Evolutionary conservation across 2,888 invertebrate species (phyloP), one percentile per base, ranked within the genome.

Genomic region (Teleiodes luculella): DNA sequence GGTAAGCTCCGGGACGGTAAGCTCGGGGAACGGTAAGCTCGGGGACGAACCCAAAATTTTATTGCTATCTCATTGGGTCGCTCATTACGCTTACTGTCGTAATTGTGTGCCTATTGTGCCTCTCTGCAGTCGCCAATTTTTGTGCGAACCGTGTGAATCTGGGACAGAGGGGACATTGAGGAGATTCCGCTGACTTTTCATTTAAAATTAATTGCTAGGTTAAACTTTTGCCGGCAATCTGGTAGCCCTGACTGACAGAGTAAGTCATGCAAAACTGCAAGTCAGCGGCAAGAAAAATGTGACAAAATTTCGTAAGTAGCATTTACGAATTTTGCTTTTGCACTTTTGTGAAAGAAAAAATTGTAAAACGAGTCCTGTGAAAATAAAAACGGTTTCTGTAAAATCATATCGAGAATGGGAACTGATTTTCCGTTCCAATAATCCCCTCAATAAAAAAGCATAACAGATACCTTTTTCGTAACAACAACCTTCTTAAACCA

Each of bases 41-140:
- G n/a, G n/a, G n/a, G n/a, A n/a, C n/a, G n/a, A n/a, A n/a, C n/a
- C n/a, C n/a, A n/a, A n/a, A n/a, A n/a, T 86, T 88, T 88, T 88
- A 88, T 87, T 78, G 86, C 86, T 80, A 84, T 86, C 88, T 86
- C 87, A 87, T 88, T 86, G 85, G 79, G 74, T 67, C 74, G 72
- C 79, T 87, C 82, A 86, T 88, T 86, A 86, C 74, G 70, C 59
- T 63, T 61, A 59, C 64, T 59, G 58, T 63, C 72, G 84, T 88
- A 87, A 87, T 89, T 86, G 79, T 81, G 74, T 66, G 64, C 86
- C n/a, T 73, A 89, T 89, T 89, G 87, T 88, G 64, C 61, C 66
- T 58, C 59, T 57, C 72, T 67, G 65, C 69, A 65, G 72, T 61
- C 70, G 74, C 77, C 76, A 75, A 71, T 84, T 84, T 85, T 86